Base-by-base conservation (phyloP, 2,113 vertebrate species). In the Oenanthe oenanthe region DNA sequence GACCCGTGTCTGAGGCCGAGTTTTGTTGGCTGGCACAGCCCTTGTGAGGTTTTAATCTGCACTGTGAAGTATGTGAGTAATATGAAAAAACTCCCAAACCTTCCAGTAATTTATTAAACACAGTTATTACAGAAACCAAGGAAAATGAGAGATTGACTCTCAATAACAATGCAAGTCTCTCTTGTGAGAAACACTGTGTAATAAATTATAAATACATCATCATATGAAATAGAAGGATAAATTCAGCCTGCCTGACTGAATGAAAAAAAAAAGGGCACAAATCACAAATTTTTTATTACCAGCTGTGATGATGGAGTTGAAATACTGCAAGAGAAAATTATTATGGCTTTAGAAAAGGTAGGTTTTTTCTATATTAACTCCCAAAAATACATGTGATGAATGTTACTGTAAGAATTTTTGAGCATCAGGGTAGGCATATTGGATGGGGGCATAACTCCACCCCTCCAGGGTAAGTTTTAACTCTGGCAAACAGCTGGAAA, bases 71-170 rank as follows among this genome's bases (percentile, higher is more conserved):
- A 54, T 61, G 18, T 62, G 62, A 92, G 42, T 42, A 93, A 76
- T 70, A 73, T 5, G 5, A 93, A 94, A 93, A 87, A 42, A 0
- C 1, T 19, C 65, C 70, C 51, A 58, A 38, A 12, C 12, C 61
- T 70, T 93, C 71, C 63, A 76, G 78, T 85, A 86, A 91, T 91
- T 72, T 71, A 83, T 88, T 76, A 88, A 94, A 86, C 42, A 83
- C 34, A 84, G 18, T 85, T 81, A 71, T 48, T 82, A 75, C 54
- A 91, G 66, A 92, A 92, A 88, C 32, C 51, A 80, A 85, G 68
- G 65, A 80, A 85, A 80, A 58, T 15, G 43, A 43, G 66, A 82
- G 32, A 76, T 80, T 29, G 62, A 62, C 54, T 76, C 71, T 70
- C 63, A 86, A 91, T 63, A 83, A 71, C n/a, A 88, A 76, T 43